Percentiles rank a stretch among this genome's conserved stretches.
phyloP scores from a whole-genome alignment of 2,888 invertebrate species.

The Marasmarcha lunaedactyla region DNA sequence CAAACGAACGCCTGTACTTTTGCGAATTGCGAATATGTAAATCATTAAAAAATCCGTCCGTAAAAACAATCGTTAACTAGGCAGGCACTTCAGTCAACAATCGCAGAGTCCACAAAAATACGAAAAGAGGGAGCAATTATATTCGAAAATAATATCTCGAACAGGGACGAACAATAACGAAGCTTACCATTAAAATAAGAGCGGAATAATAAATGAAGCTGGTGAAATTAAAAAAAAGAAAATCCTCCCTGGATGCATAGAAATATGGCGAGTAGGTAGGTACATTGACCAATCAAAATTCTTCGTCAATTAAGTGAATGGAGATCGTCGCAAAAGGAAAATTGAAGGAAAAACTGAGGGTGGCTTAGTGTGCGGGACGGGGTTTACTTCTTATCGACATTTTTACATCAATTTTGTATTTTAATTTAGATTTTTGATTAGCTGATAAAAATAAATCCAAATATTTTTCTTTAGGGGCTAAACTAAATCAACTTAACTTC shows the following conservation, averaged over 20 bases:
- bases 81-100: constrained; percentile 29
- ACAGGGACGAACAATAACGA: constrained; percentile 53
- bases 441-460: too few species aligned
- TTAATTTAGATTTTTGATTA: too few species aligned
- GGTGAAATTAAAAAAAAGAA: constrained; percentile 39
- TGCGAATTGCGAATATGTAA: neutral
- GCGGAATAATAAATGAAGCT: constrained; percentile 60
- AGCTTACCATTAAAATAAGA: constrained; percentile 66
- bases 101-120: constrained; percentile 28
- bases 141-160: constrained; percentile 55
- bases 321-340: constrained; percentile 66
- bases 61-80: constrained; percentile 24
- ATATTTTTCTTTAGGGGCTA: too few species aligned
- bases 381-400: too few species aligned
- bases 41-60: constrained; percentile 20
- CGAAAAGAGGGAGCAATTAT: constrained; percentile 45
- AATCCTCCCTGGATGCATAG: constrained; percentile 50
- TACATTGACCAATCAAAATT: constrained; percentile 60
- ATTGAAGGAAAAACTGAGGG: constrained; percentile 66
- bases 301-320: constrained; percentile 66
- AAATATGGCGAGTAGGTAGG: constrained; percentile 51
- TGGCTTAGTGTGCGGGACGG: constrained; percentile 34
- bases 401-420: too few species aligned
- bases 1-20: neutral
- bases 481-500: too few species aligned